Evolutionary conservation across 2,797 vertebrate species (phyloP).

Genomic region (Nannoperca australis): DNA sequence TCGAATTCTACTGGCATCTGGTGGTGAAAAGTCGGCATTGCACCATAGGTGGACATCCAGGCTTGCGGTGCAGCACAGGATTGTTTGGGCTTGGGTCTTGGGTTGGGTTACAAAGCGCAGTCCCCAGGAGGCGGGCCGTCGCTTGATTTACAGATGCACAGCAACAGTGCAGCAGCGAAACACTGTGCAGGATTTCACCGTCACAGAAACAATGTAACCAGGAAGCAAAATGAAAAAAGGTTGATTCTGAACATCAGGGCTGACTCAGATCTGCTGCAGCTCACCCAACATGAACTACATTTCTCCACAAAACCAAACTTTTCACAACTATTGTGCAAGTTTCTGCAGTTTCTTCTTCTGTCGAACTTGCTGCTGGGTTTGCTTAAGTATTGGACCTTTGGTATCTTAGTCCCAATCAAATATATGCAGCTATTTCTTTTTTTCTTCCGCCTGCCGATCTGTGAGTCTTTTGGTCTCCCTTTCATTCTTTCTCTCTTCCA

Average conservation of each 20-base stretch:
- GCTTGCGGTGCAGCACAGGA: slow-evolving; percentile 6
- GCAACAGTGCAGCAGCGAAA: slow-evolving; percentile 39
- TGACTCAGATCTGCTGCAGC: slow-evolving; percentile 35
- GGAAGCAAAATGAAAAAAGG: slow-evolving; percentile 49
- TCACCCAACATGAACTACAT: slow-evolving; percentile 3
- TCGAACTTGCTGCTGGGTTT: slow-evolving; percentile 35
- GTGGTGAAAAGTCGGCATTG: slow-evolving; percentile 69
- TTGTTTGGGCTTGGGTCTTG: slow-evolving; percentile 30
- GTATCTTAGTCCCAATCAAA: slow-evolving; percentile 22
- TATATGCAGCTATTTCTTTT: slow-evolving; percentile 14
- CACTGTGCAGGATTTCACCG: slow-evolving; percentile 34
- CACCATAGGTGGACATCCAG: slow-evolving; percentile 40
- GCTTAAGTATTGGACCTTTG: slow-evolving; percentile 20
- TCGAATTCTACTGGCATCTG: slow-evolving; percentile 78
- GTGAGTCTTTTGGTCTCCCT: slow-evolving; percentile 14
- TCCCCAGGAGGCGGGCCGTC: slow-evolving; percentile 26
- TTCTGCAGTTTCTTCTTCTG: slow-evolving; percentile 9
- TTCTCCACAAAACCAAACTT: not conserved
- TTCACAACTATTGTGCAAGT: slow-evolving; percentile 6
- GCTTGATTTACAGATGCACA: slow-evolving; percentile 33
- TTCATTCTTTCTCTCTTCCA: slow-evolving; percentile 9
- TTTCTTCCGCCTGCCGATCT: slow-evolving; percentile 8
- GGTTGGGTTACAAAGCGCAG: slow-evolving; percentile 6
- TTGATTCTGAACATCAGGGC: slow-evolving; percentile 35
- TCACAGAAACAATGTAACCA: slow-evolving; percentile 32